Evolutionary conservation across 2,888 invertebrate genomes (phyloP), one percentile per base, ranked within the genome.

Genomic region (Petrolisthes manimaculis): DNA sequence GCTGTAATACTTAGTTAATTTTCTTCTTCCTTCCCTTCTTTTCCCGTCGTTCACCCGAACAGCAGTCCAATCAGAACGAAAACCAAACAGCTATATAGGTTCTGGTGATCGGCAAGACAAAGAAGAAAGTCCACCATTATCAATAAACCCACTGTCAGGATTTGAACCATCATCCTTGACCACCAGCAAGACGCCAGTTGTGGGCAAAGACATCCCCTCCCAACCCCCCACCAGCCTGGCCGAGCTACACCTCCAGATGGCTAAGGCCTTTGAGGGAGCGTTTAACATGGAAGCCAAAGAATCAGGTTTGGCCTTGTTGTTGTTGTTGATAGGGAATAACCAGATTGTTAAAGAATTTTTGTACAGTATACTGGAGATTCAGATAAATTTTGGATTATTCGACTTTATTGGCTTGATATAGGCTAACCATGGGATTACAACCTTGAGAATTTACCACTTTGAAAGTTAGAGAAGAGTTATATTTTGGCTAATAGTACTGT

Each of bases 31-130:
- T 37, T 37, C 37, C 2, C 37, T 37, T 37, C 37, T 37, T 37
- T 37, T 2, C 37, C 37, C 37, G 37, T 21, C 67, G 37, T 37
- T 61, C 61, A 77, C 75, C 14, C 56, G 54, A 79, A 80, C 84
- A 91, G 91, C 91, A 55, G 91, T 91, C 61, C 91, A 91, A 55
- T 91, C 91, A 75, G 91, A 91, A 67, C 86, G 91, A 81, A 91
- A 91, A 74, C 91, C 91, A 24, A 85, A 86, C 69, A 90, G 85
- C 75, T 89, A 84, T 75, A 75, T 88, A 80, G 86, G 89, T 77
- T 18, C 86, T 21, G 84, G 86, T 4, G 89, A 89, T 51, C 83
- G 90, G 56, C 81, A 84, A 79, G 88, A 90, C 77, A 90, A 90
- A 74, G 90, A 90, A 77, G 90, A 86, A 18, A 89, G 89, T 75